Conservation (phyloP, 2,113 vertebrate genomes). For the Rhipidura dahli region DNA sequence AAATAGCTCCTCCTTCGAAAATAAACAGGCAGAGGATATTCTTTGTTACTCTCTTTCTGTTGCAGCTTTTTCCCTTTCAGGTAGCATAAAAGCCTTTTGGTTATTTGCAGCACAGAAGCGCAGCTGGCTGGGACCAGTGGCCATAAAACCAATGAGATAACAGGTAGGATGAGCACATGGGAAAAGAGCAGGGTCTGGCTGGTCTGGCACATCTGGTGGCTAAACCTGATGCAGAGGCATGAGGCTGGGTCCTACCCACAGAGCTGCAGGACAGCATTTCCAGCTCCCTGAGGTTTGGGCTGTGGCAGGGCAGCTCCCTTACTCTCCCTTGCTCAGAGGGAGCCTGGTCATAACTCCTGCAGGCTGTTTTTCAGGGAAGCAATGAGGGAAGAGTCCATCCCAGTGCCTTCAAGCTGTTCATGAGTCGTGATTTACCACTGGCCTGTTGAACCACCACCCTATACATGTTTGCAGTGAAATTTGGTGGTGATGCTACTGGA, state of each 20-base stretch:
- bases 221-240: background rate
- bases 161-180: background rate
- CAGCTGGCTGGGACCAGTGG: background rate
- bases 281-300: background rate
- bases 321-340: background rate
- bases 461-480: background rate
- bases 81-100: background rate
- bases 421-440: fast-evolving
- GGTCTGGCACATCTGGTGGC: fast-evolving
- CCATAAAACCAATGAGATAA: background rate
- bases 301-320: background rate
- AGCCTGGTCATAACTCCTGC: background rate
- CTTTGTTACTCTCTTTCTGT: background rate
- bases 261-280: background rate
- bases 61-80: background rate
- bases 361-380: background rate
- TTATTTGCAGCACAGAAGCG: background rate
- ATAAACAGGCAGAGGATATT: background rate
- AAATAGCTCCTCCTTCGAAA: fast-evolving
- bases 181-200: background rate
- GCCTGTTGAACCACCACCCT: background rate
- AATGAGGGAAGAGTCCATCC: background rate
- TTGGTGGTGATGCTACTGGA: background rate
- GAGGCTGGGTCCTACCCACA: background rate
- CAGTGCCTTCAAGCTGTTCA: background rate